Evolutionary conservation across 2,113 vertebrate genomes (phyloP).

Genomic region (Nymphicus hollandicus): DNA sequence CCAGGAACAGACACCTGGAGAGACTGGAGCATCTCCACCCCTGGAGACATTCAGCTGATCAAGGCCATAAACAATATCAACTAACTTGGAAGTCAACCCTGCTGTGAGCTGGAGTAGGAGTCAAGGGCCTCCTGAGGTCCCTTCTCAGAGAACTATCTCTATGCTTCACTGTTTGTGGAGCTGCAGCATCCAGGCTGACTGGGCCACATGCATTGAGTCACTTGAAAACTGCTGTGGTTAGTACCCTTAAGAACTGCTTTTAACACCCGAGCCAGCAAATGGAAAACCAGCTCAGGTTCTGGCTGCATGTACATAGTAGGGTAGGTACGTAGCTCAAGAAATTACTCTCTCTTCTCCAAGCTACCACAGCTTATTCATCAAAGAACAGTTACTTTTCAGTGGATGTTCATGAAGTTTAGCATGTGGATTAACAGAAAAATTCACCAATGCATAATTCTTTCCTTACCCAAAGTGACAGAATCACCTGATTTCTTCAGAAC

Average conservation of each 20-base stretch:
- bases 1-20: not conserved
- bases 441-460: not conserved
- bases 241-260: not conserved
- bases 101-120: not conserved
- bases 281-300: not conserved
- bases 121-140: not conserved
- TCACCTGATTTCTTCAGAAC: not conserved
- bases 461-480: not conserved
- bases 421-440: not conserved
- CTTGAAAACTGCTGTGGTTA: not conserved
- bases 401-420: not conserved
- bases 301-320: not conserved
- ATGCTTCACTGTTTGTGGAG: not conserved
- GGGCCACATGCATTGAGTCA: rapidly evolving
- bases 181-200: not conserved
- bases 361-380: not conserved
- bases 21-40: not conserved
- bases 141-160: not conserved
- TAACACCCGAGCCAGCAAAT: not conserved
- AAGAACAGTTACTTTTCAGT: not conserved
- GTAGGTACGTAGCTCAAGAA: not conserved
- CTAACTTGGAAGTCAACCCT: not conserved
- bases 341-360: not conserved
- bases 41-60: not conserved
- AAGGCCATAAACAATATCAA: not conserved